A percentile compares a stretch with the other conserved stretches of the same genome.
These are phyloP conservation scores for Alauda arvensis DNA, from an alignment of 2,797 vertebrate species.

Conservation along the genomic window DNA sequence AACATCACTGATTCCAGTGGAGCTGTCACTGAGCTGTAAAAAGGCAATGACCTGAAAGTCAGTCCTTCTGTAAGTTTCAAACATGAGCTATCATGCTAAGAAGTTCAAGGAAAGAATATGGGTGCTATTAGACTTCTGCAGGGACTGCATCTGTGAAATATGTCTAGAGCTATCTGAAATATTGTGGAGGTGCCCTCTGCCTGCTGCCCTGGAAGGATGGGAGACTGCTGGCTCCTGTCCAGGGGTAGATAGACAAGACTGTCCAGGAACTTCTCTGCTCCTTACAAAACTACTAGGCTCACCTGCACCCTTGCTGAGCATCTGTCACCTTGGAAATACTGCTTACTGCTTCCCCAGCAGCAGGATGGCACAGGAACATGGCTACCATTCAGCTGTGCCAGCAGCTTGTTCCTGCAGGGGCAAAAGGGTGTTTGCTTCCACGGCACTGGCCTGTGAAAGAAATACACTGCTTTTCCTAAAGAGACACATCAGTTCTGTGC, in stretches of 20 bases:
- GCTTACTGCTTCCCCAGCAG: neutral
- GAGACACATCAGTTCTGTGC: neutral
- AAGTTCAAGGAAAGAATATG: neutral
- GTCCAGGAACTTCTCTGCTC: neutral
- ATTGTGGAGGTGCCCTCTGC: neutral
- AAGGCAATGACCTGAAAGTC: neutral
- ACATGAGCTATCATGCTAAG: neutral
- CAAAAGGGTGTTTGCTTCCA: neutral
- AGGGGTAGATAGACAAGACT: neutral
- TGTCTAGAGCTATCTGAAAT: neutral
- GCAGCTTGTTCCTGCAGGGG: neutral
- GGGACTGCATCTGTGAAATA: neutral
- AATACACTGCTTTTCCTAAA: neutral
- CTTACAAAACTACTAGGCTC: neutral
- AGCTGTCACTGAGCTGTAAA: neutral
- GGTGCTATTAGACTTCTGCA: neutral
- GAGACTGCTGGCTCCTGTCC: accelerated
- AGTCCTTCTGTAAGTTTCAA: neutral
- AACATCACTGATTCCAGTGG: neutral
- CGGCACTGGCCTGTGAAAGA: neutral
- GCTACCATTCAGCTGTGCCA: accelerated
- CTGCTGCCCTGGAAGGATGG: neutral
- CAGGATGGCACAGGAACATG: neutral
- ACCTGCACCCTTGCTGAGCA: neutral
- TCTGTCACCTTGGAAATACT: neutral